These are phyloP conservation scores for Halcyon badia DNA, from an alignment of 2,797 vertebrate genomes.

Conservation along the genomic window DNA sequence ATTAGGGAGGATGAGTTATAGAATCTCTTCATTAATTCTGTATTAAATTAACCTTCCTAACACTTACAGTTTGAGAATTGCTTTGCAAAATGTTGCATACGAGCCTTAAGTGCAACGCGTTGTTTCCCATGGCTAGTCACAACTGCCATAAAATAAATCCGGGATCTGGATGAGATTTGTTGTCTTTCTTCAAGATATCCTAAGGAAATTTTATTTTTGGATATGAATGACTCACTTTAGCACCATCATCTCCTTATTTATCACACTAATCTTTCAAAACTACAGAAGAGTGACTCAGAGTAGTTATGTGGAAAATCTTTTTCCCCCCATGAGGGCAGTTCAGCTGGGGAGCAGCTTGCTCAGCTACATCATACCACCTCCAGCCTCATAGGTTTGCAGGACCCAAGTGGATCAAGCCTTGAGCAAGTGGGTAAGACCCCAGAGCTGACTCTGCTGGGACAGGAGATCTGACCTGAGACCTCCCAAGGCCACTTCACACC, in stretches of 20 bases:
- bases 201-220: background rate
- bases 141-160: conserved; percentile 18
- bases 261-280: background rate
- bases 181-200: background rate
- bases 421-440: background rate
- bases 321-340: background rate
- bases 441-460: background rate
- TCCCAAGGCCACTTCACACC: background rate
- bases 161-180: background rate
- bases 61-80: background rate
- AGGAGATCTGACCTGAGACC: background rate
- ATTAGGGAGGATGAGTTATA: conserved; percentile 30
- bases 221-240: background rate
- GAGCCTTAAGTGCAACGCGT: background rate
- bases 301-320: background rate
- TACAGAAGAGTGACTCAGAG: background rate
- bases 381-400: accelerated
- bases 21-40: conserved; percentile 15
- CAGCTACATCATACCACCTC: background rate
- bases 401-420: background rate
- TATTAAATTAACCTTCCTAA: conserved; percentile 46
- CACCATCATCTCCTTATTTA: background rate
- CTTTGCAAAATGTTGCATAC: background rate
- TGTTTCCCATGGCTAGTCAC: background rate
- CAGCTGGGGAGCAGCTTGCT: background rate